phyloP scores from a whole-genome alignment of 2,888 invertebrate species.

The Athalia cordata region DNA sequence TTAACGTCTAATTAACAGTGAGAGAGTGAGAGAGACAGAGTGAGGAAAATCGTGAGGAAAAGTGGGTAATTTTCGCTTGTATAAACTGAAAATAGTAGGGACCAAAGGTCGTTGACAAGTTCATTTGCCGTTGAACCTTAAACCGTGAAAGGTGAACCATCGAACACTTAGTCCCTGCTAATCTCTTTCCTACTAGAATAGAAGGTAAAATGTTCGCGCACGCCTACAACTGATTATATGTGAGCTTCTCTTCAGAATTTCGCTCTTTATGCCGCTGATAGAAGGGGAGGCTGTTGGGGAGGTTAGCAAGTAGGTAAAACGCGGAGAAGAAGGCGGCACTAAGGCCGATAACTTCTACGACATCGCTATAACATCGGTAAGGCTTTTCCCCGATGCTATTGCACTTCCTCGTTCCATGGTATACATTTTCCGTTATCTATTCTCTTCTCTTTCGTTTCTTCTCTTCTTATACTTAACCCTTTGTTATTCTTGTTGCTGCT shows the following conservation, averaged over 20 bases:
- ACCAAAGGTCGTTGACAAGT: constrained; percentile 41
- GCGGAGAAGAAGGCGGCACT: constrained; percentile 36
- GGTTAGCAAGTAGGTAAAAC: constrained; percentile 50
- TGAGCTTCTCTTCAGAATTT: too few species aligned
- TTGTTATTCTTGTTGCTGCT: background rate
- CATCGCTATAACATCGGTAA: constrained; percentile 22
- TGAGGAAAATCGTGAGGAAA: background rate
- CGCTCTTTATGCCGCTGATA: background rate
- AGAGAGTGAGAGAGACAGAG: background rate
- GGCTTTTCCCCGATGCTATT: background rate
- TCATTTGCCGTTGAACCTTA: constrained; percentile 41
- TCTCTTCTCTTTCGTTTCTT: background rate
- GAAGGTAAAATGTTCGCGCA: background rate
- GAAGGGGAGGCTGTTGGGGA: constrained; percentile 24
- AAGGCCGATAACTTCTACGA: constrained; percentile 38
- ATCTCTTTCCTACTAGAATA: constrained; percentile 23
- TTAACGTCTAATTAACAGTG: constrained; percentile 16
- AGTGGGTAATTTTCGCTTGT: constrained; percentile 37
- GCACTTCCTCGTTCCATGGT: background rate
- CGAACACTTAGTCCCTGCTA: constrained; percentile 35
- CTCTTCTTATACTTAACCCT: background rate
- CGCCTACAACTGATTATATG: background rate
- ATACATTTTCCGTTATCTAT: background rate
- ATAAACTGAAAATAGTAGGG: constrained; percentile 12
- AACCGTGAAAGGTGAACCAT: background rate